Evolutionary conservation across 2,888 invertebrate species (phyloP).

Genomic region (Abrostola tripartita): DNA sequence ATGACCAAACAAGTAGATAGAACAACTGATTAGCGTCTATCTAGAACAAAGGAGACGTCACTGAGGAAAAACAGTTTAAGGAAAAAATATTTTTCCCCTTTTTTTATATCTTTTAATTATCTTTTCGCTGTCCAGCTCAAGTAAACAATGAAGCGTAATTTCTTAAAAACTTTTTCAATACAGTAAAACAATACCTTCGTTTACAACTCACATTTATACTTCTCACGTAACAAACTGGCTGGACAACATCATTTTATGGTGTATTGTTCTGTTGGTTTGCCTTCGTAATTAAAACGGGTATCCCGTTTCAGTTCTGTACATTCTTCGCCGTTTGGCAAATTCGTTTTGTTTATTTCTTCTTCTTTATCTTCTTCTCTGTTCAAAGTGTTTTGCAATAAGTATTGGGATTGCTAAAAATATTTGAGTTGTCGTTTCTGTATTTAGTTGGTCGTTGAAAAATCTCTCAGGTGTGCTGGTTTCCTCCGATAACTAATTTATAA

Average conservation of each 20-base stretch:
- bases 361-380: conserved; percentile 7
- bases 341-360: conserved; percentile 34
- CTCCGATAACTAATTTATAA: no score
- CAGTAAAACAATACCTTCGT: conserved; percentile 44
- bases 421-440: neutral
- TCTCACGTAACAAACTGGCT: conserved; percentile 56
- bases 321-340: conserved; percentile 32
- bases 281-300: conserved; percentile 54
- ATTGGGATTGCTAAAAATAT: conserved; percentile 12
- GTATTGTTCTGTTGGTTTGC: conserved; percentile 56
- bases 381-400: conserved; percentile 15
- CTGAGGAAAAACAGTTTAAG: neutral
- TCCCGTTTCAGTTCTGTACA: conserved; percentile 20
- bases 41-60: no score
- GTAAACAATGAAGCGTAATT: conserved; percentile 34
- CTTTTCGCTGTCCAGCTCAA: neutral
- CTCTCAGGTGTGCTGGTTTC: no score
- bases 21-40: no score
- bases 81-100: neutral
- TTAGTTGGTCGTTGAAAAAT: no score
- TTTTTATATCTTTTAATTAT: no score
- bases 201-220: conserved; percentile 46
- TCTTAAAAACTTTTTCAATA: conserved; percentile 26
- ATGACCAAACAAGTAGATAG: no score
- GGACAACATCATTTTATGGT: conserved; percentile 56